A percentile compares a stretch with the other conserved stretches of the same genome.
Evolutionary conservation across 2,888 invertebrate species (phyloP).

Genomic region (Stomorhina lunata): DNA sequence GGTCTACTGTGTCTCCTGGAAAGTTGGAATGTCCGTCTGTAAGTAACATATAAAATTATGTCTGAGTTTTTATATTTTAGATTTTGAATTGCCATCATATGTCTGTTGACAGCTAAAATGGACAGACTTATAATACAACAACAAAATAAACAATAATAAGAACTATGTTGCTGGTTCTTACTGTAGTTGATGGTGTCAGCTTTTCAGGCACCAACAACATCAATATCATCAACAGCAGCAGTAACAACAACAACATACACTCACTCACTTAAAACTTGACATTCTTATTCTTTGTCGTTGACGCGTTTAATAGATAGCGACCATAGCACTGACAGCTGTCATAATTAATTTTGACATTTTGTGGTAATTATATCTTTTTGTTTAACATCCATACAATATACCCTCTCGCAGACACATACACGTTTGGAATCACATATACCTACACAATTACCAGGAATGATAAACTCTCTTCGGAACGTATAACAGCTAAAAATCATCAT

Average conservation of each 20-base stretch:
- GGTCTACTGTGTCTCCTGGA: not conserved
- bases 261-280: slow-evolving; percentile 43
- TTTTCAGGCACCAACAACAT: slow-evolving; percentile 37
- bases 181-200: slow-evolving; percentile 63
- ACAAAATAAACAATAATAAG: slow-evolving; percentile 4
- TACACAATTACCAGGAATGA: not conserved
- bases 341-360: slow-evolving; percentile 80
- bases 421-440: not conserved
- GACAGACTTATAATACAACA: slow-evolving; percentile 45
- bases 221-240: not conserved
- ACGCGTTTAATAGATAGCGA: slow-evolving; percentile 69
- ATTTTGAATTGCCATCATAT: slow-evolving; percentile 61
- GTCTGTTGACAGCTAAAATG: slow-evolving; percentile 62
- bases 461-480: slow-evolving; percentile 14
- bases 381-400: slow-evolving; percentile 58
- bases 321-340: slow-evolving; percentile 79
- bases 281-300: slow-evolving; percentile 62
- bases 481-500: slow-evolving; percentile 26
- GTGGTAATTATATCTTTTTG: slow-evolving; percentile 77
- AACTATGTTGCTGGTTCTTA: slow-evolving; percentile 68
- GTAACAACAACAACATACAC: not conserved
- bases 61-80: not conserved
- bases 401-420: not conserved
- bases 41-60: not conserved
- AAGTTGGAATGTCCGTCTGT: not conserved